Conservation (phyloP, 2,888 invertebrate genomes). For the Drosophila infuscata region DNA sequence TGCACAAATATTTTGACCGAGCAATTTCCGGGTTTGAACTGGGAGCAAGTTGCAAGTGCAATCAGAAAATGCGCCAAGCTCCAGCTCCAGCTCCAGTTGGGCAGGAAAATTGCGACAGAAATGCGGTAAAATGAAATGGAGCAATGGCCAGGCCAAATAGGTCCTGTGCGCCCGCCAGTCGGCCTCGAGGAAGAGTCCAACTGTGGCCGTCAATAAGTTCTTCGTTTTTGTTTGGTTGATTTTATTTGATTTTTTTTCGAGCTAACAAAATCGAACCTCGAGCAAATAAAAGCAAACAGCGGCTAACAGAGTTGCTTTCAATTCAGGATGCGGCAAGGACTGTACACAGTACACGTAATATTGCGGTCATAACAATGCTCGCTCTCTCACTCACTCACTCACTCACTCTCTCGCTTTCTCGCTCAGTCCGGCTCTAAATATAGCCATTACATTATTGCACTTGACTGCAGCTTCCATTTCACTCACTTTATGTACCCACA, state of each 20-base stretch:
- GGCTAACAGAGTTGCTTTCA: conserved; percentile 49
- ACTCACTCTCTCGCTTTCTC: background rate
- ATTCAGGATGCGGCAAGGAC: conserved; percentile 41
- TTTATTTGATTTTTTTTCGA: background rate
- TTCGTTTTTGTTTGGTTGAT: background rate
- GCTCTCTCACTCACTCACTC: background rate
- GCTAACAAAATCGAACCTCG: conserved; percentile 56
- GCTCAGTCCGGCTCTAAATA: conserved; percentile 42
- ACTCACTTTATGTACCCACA: conserved; percentile 23
- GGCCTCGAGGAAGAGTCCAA: conserved; percentile 4
- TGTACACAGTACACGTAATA: conserved; percentile 66
- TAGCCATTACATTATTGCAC: conserved; percentile 76
- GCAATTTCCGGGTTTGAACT: conserved; percentile 68
- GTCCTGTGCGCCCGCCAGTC: conserved; percentile 3
- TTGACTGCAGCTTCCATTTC: conserved; percentile 71
- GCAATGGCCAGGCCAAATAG: conserved; percentile 34
- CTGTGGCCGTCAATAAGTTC: conserved; percentile 44
- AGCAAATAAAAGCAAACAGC: conserved; percentile 45
- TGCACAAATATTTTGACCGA: conserved; percentile 68
- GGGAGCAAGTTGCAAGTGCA: conserved; percentile 62
- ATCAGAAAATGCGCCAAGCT: conserved; percentile 61
- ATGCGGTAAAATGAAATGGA: conserved; percentile 69
- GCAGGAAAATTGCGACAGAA: conserved; percentile 58
- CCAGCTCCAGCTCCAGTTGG: conserved; percentile 7
- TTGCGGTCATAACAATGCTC: conserved; percentile 65